These are phyloP conservation scores for Sebastes reedi DNA, from an alignment of 2,797 vertebrate species.

Conservation along the genomic window DNA sequence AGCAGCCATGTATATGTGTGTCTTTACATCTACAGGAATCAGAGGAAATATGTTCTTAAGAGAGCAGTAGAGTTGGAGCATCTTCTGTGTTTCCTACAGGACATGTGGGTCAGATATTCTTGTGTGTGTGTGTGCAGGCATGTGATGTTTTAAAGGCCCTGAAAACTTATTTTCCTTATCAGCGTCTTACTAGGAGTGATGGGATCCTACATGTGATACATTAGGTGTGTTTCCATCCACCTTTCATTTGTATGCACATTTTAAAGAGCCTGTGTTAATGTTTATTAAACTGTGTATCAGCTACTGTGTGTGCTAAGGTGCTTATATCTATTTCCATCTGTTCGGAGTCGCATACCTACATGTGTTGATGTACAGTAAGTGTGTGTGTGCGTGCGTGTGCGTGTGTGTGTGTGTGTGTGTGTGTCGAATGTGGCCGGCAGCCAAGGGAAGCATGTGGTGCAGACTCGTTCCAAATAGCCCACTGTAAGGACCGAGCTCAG, in stretches of 20 bases:
- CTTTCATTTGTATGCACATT: neutral
- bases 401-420: constrained; percentile 25
- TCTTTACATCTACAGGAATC: neutral
- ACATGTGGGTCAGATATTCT: neutral
- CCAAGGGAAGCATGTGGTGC: constrained; percentile 19
- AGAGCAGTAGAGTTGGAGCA: neutral
- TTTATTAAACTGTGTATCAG: neutral
- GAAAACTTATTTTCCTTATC: neutral
- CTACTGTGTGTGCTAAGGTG: neutral
- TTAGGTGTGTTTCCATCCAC: neutral
- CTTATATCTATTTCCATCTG: constrained; percentile 17
- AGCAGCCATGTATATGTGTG: neutral
- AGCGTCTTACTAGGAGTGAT: neutral
- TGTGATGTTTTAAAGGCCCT: neutral
- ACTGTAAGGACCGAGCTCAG: constrained; percentile 28
- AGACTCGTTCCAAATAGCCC: constrained; percentile 15
- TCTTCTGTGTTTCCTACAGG: neutral
- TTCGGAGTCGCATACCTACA: neutral
- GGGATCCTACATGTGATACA: neutral
- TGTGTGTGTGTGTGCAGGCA: neutral
- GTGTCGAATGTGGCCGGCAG: constrained; percentile 11
- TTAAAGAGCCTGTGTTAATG: neutral
- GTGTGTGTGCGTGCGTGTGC: neutral
- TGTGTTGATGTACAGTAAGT: neutral
- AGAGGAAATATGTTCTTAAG: neutral